Evolutionary conservation across 2,113 vertebrate genomes (phyloP).

Genomic region (Pedetes capensis): DNA sequence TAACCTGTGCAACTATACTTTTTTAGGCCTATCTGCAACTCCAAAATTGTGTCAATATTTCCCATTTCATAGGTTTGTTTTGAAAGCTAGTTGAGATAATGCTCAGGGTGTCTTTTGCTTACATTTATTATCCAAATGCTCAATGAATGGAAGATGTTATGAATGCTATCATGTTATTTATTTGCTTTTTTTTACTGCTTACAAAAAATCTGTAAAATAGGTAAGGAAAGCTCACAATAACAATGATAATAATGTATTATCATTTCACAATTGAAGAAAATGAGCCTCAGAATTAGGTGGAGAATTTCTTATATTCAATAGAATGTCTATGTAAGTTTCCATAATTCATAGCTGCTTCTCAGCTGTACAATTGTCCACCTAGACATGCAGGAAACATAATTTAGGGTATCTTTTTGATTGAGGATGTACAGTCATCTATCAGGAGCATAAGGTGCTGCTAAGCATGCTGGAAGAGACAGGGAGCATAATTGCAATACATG

Average conservation of each 20-base stretch:
- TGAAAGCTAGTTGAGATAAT: neutral
- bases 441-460: no score
- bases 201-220: neutral
- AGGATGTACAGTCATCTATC: neutral
- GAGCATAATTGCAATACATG: neutral
- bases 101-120: neutral
- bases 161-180: neutral
- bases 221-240: neutral
- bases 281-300: neutral
- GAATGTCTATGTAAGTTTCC: neutral
- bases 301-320: neutral
- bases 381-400: neutral
- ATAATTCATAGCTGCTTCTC: neutral
- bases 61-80: neutral
- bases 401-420: neutral
- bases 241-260: neutral
- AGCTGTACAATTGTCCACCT: neutral
- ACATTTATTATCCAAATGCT: neutral
- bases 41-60: neutral
- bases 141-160: neutral
- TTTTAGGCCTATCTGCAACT: neutral
- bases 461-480: neutral
- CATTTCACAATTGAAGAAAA: slow-evolving; percentile 1
- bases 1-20: neutral
- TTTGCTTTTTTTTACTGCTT: neutral